Evolutionary conservation across 2,888 invertebrate genomes (phyloP), one percentile per base, ranked within the genome.

Genomic region (Polyploca ridens): DNA sequence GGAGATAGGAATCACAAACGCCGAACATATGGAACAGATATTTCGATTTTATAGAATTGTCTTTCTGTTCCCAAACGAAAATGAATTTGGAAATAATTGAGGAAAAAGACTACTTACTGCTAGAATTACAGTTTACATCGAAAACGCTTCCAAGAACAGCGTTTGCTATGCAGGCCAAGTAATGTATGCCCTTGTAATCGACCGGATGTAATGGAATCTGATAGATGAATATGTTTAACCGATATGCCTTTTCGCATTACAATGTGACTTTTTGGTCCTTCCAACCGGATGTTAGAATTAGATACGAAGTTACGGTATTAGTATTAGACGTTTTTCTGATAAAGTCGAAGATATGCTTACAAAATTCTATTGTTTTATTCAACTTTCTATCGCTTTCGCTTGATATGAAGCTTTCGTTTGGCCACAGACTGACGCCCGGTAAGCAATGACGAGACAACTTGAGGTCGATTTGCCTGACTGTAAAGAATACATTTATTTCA

Each of bases 141-240:
- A 16, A 19, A 19, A 19, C 10, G 7, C 61, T 41, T 41, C 61
- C 27, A 16, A 13, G 41, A 61, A 61, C 19, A 19, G 19, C 11
- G 11, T 19, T 54, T 41, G 19, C 19, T 44, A 61, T 61, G 61
- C 61, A 13, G 61, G 41, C 3, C 41, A 27, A 4, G 19, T 61
- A n/a, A 35, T 61, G 19, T 61, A 11, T 44, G 27, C 61, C 61
- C 61, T 61, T 61, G 61, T 41, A 38, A 35, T 41, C 38, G 27
- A 14, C 41, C 61, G 61, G 61, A 61, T 41, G 27, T 41, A 27
- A 61, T 61, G 27, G 61, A 61, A 61, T 61, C 61, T 61, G 19
- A 61, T 41, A 19, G 41, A 27, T n/a, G 41, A 60, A 60, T 60
- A 41, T 19, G 41, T 60, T 61, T 41, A 44, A 61, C 41, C 16